Percentiles rank a stretch among this genome's conserved stretches.
These are phyloP conservation scores for Polymixis lichenea DNA, from an alignment of 2,888 invertebrate genomes.

Conservation along the genomic window DNA sequence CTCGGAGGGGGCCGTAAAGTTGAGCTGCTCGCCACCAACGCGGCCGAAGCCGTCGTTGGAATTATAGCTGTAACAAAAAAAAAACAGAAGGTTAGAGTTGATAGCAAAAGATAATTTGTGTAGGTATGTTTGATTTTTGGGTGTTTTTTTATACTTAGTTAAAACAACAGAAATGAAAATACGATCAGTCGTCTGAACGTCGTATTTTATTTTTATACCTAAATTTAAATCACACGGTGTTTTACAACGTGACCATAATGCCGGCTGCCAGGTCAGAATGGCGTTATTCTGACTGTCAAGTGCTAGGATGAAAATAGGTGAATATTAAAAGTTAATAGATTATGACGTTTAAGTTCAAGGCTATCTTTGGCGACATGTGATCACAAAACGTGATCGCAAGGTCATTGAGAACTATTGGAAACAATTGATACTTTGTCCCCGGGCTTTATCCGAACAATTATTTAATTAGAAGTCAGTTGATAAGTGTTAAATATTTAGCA, in stretches of 20 bases:
- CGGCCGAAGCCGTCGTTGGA: conserved; percentile 88
- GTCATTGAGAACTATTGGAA: conserved; percentile 25
- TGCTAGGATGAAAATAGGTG: conserved; percentile 15
- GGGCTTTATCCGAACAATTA: conserved; percentile 16
- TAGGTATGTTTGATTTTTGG: too few relatives aligned
- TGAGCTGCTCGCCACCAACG: conserved; percentile 88
- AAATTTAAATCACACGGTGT: background rate
- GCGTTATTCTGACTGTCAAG: background rate
- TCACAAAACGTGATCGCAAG: conserved; percentile 60
- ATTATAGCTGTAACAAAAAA: conserved; percentile 86
- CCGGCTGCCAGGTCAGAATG: background rate
- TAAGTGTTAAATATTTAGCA: background rate
- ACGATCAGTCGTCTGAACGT: background rate
- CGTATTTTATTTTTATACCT: conserved; percentile 5
- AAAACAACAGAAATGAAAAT: background rate
- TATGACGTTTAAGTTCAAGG: conserved; percentile 24
- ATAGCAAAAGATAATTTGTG: background rate
- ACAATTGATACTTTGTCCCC: conserved; percentile 21
- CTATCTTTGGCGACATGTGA: conserved; percentile 57
- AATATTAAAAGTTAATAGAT: conserved; percentile 20
- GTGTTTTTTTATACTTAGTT: background rate
- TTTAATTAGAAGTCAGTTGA: conserved; percentile 19
- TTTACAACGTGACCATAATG: conserved; percentile 5
- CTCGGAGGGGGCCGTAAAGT: conserved; percentile 92
- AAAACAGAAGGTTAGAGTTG: conserved; percentile 12